Base-by-base conservation (phyloP, 1,140 invertebrate genomes). In the Zaprionus capensis region DNA sequence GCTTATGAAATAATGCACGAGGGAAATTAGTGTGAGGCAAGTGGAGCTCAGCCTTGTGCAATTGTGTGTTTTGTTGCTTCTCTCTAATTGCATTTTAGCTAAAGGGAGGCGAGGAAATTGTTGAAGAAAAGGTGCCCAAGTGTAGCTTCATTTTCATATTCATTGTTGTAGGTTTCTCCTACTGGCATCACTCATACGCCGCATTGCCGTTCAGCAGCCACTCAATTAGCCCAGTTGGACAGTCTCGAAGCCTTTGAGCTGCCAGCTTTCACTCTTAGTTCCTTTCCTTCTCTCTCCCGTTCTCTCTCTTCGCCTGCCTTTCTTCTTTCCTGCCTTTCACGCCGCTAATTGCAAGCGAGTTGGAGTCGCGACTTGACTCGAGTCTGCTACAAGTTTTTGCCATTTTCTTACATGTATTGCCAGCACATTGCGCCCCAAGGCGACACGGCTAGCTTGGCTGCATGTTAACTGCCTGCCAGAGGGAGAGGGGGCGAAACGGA, bases 331-430 rank as follows among this genome's bases (percentile, higher is more conserved):
- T 41, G 38, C n/a, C 38, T 41, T 41, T 41, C 76, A 70, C 84
- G 70, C 41, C 59, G 69, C 85, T 90, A 87, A 90, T 87, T 90
- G 63, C 61, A 57, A 34, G 61, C 38, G 28, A n/a, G 22, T 57
- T 46, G 56, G 20, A 24, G 57, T 46, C 41, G 36, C 41, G 9
- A 11, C 31, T 53, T 49, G 55, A 76, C 71, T 73, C 71, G 56
- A 67, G 22, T 53, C 22, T 75, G 71, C 85, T 84, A 88, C 84
- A 88, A 84, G 81, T 63, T 78, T 88, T 59, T 79, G 85, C 85
- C 84, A 88, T 90, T 88, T 88, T 67, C 81, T 71, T 73, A 67
- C 84, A 84, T 84, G 84, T 70, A 68, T 41, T 34, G 49, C 34
- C 58, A 71, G 83, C 66, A 73, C 20, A 20, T 28, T 28, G 46